phyloP scores from a whole-genome alignment of 2,797 vertebrate genomes.

The Thalassophryne amazonica region DNA sequence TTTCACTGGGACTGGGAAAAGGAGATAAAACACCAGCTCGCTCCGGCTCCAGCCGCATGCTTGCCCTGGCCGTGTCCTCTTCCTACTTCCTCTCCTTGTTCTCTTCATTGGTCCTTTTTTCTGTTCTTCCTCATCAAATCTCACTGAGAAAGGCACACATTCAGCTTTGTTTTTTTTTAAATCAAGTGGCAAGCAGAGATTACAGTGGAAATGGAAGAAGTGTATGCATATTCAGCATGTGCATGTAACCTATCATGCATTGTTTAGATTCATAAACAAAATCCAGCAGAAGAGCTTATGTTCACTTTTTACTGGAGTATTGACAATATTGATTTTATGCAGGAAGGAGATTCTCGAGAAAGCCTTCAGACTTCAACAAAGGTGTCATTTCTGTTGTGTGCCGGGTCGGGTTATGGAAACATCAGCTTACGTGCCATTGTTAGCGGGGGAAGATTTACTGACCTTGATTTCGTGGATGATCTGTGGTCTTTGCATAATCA shows the following conservation, averaged over 20 bases:
- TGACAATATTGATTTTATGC: neutral
- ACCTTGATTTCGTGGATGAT: too few relatives aligned
- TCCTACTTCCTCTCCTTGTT: slow-evolving; percentile 44
- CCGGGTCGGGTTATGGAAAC: too few relatives aligned
- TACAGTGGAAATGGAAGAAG: slow-evolving; percentile 55
- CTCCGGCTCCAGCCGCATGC: slow-evolving; percentile 64
- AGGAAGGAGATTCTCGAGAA: too few relatives aligned
- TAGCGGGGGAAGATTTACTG: too few relatives aligned
- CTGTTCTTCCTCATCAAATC: slow-evolving; percentile 11
- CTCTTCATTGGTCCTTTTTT: neutral
- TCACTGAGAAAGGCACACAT: slow-evolving; percentile 63
- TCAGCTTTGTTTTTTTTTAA: slow-evolving; percentile 67
- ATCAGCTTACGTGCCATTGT: too few relatives aligned
- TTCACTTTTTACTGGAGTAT: neutral
- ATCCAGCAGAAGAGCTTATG: neutral
- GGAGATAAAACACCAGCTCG: slow-evolving; percentile 86
- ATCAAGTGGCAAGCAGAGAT: slow-evolving; percentile 71
- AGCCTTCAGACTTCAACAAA: too few relatives aligned
- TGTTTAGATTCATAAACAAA: slow-evolving; percentile 17
- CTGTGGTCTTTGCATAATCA: too few relatives aligned
- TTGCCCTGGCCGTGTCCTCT: slow-evolving; percentile 58
- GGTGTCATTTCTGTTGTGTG: too few relatives aligned
- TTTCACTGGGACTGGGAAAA: slow-evolving; percentile 82
- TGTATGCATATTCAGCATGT: slow-evolving; percentile 1
- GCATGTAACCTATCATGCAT: slow-evolving; percentile 22